These are phyloP conservation scores for Teinopalpus imperialis DNA, from an alignment of 2,888 invertebrate genomes.

Conservation along the genomic window DNA sequence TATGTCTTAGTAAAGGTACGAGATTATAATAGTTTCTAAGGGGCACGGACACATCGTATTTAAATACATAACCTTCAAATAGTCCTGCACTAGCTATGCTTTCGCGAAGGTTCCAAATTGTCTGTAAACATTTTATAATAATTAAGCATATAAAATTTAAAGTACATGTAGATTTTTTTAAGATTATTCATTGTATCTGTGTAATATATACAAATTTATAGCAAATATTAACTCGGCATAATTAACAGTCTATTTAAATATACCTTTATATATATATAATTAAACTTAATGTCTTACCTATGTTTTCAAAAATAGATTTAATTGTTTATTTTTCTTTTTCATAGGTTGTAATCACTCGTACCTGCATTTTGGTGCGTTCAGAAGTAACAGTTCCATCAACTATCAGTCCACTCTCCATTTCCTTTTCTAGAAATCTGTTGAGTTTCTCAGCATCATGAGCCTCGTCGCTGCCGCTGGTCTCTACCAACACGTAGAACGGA, in stretches of 20 bases:
- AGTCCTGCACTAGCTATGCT: slow-evolving; percentile 89
- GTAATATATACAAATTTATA: no score
- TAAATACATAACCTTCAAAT: slow-evolving; percentile 93
- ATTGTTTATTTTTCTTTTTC: no score
- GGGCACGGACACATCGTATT: slow-evolving; percentile 97
- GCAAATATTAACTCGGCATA: no score
- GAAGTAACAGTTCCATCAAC: slow-evolving; percentile 92
- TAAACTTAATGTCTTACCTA: no score
- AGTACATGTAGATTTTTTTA: no score
- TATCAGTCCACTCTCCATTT: slow-evolving; percentile 87
- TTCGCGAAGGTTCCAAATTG: slow-evolving; percentile 94
- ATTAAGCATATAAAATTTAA: no score
- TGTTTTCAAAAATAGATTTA: no score
- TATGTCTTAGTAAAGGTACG: slow-evolving; percentile 86
- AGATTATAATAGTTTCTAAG: slow-evolving; percentile 91
- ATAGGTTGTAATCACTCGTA: slow-evolving; percentile 43
- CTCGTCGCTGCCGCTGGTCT: slow-evolving; percentile 93
- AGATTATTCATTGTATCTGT: no score
- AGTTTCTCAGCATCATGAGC: slow-evolving; percentile 95
- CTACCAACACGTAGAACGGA: slow-evolving; percentile 93
- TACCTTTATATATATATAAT: no score
- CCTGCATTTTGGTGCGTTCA: slow-evolving; percentile 91
- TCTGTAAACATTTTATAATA: no score
- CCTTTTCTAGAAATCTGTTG: slow-evolving; percentile 86
- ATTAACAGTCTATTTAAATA: no score